Conservation (phyloP, 2,113 vertebrate species). For the Bufo gargarizans region DNA sequence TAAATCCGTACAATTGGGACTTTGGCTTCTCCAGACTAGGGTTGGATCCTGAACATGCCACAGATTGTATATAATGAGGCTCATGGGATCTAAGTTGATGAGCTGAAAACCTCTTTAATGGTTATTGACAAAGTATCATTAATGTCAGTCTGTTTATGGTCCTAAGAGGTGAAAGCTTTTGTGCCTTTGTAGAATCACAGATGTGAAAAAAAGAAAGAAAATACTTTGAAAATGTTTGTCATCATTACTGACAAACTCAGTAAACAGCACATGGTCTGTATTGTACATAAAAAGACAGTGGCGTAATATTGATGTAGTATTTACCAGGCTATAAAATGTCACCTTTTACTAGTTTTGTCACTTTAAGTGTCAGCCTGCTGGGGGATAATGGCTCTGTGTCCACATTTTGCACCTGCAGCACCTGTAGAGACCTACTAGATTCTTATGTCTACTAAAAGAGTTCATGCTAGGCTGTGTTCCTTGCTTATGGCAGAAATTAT, state of each 20-base stretch:
- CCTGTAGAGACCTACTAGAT: background rate
- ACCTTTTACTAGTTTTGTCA: background rate
- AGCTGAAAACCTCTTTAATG: constrained; percentile 49
- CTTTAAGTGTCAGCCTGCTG: background rate
- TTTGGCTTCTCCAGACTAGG: constrained; percentile 29
- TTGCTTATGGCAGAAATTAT: background rate
- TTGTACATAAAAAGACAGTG: background rate
- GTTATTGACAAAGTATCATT: constrained; percentile 58
- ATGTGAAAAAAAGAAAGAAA: background rate
- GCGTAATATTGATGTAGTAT: background rate
- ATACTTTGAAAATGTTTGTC: background rate
- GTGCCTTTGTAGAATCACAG: background rate
- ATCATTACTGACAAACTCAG: background rate
- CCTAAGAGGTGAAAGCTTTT: background rate
- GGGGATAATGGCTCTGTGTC: background rate
- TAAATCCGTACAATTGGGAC: constrained; percentile 36
- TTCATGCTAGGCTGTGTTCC: background rate
- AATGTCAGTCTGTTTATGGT: constrained; percentile 36
- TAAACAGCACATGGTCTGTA: background rate
- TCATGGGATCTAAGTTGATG: constrained; percentile 45
- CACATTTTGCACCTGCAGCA: background rate
- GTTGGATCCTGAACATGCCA: constrained; percentile 36
- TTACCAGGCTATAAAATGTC: background rate
- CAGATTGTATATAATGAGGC: constrained; percentile 53
- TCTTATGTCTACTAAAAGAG: background rate